Percentiles rank a stretch among this genome's conserved stretches.
Evolutionary conservation across 2,113 vertebrate species (phyloP).

Genomic region (Anarhynchus alexandrinus): DNA sequence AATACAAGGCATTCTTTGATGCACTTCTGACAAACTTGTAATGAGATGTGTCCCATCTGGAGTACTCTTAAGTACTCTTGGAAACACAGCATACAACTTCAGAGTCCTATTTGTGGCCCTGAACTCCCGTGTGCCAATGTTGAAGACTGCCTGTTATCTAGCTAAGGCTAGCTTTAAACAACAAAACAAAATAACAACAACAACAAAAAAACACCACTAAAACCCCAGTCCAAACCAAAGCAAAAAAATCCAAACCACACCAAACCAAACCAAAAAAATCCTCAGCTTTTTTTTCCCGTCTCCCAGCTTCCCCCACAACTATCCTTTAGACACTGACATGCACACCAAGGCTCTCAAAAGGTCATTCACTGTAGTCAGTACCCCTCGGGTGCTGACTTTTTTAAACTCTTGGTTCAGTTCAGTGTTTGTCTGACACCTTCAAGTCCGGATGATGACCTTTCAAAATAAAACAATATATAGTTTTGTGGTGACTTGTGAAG

Average conservation of each 20-base stretch:
- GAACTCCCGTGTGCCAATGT: accelerated
- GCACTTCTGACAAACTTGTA: neutral
- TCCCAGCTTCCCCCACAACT: neutral
- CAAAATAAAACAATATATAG: neutral
- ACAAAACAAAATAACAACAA: neutral
- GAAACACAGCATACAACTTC: neutral
- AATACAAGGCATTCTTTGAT: neutral
- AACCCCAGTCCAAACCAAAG: neutral
- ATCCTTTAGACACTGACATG: neutral
- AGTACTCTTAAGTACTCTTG: neutral
- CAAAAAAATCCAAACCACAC: neutral
- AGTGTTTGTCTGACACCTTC: neutral
- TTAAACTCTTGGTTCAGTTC: neutral
- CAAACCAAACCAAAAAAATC: neutral
- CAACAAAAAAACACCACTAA: neutral
- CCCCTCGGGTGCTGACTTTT: neutral
- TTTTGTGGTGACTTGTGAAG: neutral
- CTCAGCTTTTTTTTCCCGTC: neutral
- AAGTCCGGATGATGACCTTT: neutral
- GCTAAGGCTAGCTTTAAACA: neutral
- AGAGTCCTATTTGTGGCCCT: neutral
- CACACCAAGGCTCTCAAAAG: neutral
- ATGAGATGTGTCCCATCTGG: neutral
- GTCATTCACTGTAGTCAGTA: neutral
- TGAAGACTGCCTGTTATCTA: neutral